phyloP scores from a whole-genome alignment of 2,797 vertebrate genomes.

The Sebastes paucispinis region DNA sequence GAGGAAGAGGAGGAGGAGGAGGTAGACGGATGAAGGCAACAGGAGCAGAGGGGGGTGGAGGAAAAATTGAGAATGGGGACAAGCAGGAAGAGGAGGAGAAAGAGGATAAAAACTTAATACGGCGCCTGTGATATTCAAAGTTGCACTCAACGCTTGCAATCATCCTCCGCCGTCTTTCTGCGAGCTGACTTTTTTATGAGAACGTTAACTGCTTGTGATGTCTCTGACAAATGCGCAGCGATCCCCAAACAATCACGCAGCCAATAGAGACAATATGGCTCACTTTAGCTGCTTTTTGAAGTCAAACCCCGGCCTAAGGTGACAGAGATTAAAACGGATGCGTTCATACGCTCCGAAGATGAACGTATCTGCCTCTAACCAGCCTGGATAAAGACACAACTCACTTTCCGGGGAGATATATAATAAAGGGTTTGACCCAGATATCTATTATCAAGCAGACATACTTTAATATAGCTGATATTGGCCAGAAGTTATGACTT shows the following conservation, averaged over 20 bases:
- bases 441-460: conserved; percentile 20
- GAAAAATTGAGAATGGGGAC: conserved; percentile 37
- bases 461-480: conserved; percentile 17
- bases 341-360: not conserved
- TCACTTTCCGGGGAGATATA: conserved; percentile 4
- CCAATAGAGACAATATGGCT: conserved; percentile 17
- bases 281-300: conserved; percentile 38
- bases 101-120: conserved; percentile 65
- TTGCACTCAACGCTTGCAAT: conserved; percentile 49
- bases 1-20: conserved; percentile 24
- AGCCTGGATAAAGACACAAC: not conserved
- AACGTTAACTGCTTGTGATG: conserved; percentile 52
- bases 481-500: not conserved
- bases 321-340: conserved; percentile 11
- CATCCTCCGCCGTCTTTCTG: conserved; percentile 20
- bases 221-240: conserved; percentile 48
- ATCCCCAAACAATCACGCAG: conserved; percentile 35
- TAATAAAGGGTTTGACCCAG: conserved; percentile 34
- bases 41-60: conserved; percentile 1
- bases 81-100: conserved; percentile 41
- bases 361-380: not conserved
- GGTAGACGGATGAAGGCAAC: conserved; percentile 21
- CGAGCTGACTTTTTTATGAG: conserved; percentile 64
- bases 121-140: conserved; percentile 53
- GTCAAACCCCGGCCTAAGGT: conserved; percentile 38